Conservation (phyloP, 2,113 vertebrate species). For the Etheostoma cragini region DNA sequence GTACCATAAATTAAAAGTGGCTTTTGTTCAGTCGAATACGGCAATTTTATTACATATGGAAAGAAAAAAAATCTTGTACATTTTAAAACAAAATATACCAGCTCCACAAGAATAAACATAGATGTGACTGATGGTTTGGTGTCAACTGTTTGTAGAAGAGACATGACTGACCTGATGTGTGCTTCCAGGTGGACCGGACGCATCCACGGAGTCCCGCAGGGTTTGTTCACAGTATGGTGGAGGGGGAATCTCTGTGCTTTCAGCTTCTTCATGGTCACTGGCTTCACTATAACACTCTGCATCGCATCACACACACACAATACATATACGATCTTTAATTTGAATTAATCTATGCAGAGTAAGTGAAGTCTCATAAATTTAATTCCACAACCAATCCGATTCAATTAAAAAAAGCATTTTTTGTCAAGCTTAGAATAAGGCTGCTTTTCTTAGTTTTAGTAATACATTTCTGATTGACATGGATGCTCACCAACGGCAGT, state of each 20-base stretch:
- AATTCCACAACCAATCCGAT: neutral
- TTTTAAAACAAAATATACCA: neutral
- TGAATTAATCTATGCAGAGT: neutral
- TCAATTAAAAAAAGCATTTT: neutral
- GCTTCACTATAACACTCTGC: conserved; percentile 95
- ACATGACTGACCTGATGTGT: conserved; percentile 68
- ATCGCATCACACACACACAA: neutral
- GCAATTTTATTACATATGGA: neutral
- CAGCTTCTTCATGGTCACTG: conserved; percentile 94
- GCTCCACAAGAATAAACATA: neutral
- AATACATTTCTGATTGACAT: neutral
- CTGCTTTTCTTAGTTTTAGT: neutral
- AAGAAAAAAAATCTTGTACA: neutral
- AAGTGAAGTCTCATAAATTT: neutral
- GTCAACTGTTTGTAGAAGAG: neutral
- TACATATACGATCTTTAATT: neutral
- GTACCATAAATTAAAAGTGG: neutral
- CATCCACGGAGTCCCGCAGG: conserved; percentile 70
- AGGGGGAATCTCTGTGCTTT: conserved; percentile 86
- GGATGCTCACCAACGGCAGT: conserved; percentile 67
- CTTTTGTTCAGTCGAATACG: neutral
- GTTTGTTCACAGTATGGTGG: conserved; percentile 84
- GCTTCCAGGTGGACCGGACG: conserved; percentile 57
- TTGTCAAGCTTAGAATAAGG: neutral
- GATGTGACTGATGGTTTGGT: neutral